phyloP scores from a whole-genome alignment of 1,140 invertebrate species.

The Drosophila chauvacae region DNA sequence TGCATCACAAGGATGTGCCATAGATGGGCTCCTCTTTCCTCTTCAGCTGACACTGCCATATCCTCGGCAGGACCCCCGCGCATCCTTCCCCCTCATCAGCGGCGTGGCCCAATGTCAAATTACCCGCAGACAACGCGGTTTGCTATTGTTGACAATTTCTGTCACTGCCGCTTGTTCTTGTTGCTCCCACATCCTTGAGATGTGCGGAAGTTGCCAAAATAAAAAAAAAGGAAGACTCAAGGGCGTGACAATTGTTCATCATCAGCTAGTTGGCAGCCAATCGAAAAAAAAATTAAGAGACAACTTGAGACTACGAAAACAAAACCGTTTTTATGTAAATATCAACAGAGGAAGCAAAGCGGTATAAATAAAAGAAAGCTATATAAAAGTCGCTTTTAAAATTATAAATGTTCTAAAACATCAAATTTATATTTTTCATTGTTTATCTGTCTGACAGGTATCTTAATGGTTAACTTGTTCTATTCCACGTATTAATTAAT shows the following conservation, averaged over 20 bases:
- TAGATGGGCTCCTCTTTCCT: neutral
- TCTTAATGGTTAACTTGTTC: no score
- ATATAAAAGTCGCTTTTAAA: neutral
- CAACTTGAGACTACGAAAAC: neutral
- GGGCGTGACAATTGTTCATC: conserved; percentile 54
- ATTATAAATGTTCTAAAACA: no score
- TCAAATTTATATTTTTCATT: no score
- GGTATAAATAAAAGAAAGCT: neutral
- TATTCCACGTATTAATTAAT: neutral
- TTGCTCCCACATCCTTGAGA: conserved; percentile 24
- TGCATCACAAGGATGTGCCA: conserved; percentile 49
- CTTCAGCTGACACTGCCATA: conserved; percentile 14
- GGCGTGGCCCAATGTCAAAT: conserved; percentile 54
- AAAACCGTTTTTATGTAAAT: neutral
- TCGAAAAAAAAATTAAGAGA: conserved; percentile 7
- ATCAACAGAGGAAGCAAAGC: no score
- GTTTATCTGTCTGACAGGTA: no score
- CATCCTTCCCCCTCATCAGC: conserved; percentile 17
- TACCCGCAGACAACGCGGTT: conserved; percentile 66
- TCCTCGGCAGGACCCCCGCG: neutral
- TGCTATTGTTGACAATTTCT: conserved; percentile 73
- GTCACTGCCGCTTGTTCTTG: conserved; percentile 32
- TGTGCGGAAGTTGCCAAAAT: conserved; percentile 27
- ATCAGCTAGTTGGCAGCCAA: conserved; percentile 41
- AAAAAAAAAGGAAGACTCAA: conserved; percentile 7